A percentile compares a stretch with the other conserved stretches of the same genome.
Conservation (phyloP, 2,888 invertebrate species). For the Endomychus coccineus region DNA sequence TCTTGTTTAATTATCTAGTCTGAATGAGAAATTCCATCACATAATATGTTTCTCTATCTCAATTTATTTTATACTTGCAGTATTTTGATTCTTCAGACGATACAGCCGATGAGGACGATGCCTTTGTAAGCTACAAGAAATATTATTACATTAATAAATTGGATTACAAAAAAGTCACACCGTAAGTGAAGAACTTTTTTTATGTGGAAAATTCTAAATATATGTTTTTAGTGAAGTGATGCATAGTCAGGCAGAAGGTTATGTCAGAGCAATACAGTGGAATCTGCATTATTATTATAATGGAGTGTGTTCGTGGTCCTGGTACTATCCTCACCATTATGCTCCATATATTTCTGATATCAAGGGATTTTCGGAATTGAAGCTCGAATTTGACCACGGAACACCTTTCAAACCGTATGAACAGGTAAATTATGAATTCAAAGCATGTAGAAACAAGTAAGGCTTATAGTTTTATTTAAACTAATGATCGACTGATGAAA, state of each 20-base stretch:
- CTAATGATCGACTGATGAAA: too few relatives aligned
- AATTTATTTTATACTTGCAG: too few relatives aligned
- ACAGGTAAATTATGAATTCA: conserved; percentile 61
- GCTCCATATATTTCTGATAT: conserved; percentile 95
- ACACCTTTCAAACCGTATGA: conserved; percentile 89
- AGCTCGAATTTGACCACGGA: conserved; percentile 76
- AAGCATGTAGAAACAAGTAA: background rate
- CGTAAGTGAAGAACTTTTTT: conserved; percentile 48
- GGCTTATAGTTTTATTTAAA: too few relatives aligned
- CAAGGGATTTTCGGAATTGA: conserved; percentile 60
- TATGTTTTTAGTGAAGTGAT: conserved; percentile 60
- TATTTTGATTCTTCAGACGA: conserved; percentile 9
- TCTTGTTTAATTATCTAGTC: too few relatives aligned
- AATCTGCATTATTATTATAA: conserved; percentile 93
- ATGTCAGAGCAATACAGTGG: conserved; percentile 94
- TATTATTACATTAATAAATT: conserved; percentile 90
- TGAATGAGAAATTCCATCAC: too few relatives aligned
- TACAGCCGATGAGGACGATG: conserved; percentile 50
- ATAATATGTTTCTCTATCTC: too few relatives aligned
- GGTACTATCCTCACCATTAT: conserved; percentile 97
- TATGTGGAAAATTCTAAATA: conserved; percentile 3
- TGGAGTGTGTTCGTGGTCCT: conserved; percentile 95
- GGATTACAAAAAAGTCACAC: conserved; percentile 69
- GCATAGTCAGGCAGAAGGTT: conserved; percentile 75
- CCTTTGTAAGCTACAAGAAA: conserved; percentile 70